phyloP scores from a whole-genome alignment of 2,888 invertebrate genomes.

The Caenorhabditis becei region DNA sequence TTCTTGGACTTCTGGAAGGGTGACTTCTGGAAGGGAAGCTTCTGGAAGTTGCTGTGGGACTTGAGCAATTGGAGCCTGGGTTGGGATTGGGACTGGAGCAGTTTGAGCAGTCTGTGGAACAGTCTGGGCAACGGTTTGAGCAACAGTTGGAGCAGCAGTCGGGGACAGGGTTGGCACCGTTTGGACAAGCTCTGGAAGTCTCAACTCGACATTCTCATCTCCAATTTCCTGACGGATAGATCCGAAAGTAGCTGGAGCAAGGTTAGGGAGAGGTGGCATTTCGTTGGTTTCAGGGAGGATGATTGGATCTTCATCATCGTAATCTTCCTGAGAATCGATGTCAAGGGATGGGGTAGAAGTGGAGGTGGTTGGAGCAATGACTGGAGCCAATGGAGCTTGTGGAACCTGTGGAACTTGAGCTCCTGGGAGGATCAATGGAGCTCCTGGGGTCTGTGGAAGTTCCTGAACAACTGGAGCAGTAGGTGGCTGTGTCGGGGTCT shows the following conservation, averaged over 20 bases:
- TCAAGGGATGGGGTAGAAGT: neutral
- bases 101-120: neutral
- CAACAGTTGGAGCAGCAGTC: constrained; percentile 4
- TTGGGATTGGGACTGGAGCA: constrained; percentile 15
- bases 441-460: constrained; percentile 1
- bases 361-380: constrained; percentile 11
- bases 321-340: constrained; percentile 43
- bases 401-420: constrained; percentile 10
- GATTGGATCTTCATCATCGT: constrained; percentile 53
- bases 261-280: constrained; percentile 33
- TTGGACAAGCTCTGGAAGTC: constrained; percentile 39
- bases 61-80: constrained; percentile 22
- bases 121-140: constrained; percentile 17
- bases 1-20: neutral
- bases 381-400: constrained; percentile 18
- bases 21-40: neutral
- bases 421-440: neutral
- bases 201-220: constrained; percentile 47
- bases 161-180: constrained; percentile 27
- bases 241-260: constrained; percentile 33
- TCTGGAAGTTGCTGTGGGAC: neutral
- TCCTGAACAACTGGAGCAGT: constrained; percentile 6
- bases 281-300: constrained; percentile 46
- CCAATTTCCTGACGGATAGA: neutral
- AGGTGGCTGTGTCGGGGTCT: constrained; percentile 47